These are phyloP conservation scores for Melieria picta DNA, from an alignment of 2,888 invertebrate genomes.

Conservation along the genomic window DNA sequence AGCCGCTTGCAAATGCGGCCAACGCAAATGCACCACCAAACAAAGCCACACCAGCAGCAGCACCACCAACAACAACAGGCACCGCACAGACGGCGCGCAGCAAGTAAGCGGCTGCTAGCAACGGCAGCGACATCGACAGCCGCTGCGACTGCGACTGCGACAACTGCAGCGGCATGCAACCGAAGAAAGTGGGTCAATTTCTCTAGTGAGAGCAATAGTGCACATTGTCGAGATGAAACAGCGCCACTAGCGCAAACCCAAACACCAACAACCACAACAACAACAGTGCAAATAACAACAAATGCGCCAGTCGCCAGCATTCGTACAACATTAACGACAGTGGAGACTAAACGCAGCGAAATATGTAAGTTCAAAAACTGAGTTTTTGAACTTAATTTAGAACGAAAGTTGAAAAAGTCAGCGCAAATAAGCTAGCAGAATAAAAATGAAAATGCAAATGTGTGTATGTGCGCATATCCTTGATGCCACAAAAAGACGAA, in stretches of 20 bases:
- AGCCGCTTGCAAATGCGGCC: slow-evolving; percentile 36
- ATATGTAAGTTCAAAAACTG: slow-evolving; percentile 3
- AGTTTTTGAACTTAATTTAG: slow-evolving; percentile 34
- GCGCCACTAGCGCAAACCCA: background rate
- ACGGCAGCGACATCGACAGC: slow-evolving; percentile 37
- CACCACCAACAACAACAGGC: slow-evolving; percentile 19
- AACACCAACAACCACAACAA: background rate
- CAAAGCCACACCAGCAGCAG: slow-evolving; percentile 33
- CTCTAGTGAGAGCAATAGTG: slow-evolving; percentile 20
- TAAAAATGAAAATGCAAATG: too few species aligned
- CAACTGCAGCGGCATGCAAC: background rate
- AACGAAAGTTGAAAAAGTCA: slow-evolving; percentile 42
- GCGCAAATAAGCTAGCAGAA: background rate
- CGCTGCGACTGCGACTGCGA: background rate
- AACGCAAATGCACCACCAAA: slow-evolving; percentile 25
- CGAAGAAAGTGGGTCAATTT: slow-evolving; percentile 27
- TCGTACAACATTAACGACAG: slow-evolving; percentile 19
- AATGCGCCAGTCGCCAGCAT: background rate
- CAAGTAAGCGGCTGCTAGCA: slow-evolving; percentile 21
- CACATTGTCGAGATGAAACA: background rate
- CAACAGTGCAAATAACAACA: slow-evolving; percentile 23
- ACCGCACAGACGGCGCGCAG: background rate
- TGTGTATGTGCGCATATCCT: background rate
- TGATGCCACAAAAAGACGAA: background rate
- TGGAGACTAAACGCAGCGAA: too few species aligned